These are phyloP conservation scores for Phalera bucephala DNA, from an alignment of 2,888 invertebrate species.

Conservation along the genomic window DNA sequence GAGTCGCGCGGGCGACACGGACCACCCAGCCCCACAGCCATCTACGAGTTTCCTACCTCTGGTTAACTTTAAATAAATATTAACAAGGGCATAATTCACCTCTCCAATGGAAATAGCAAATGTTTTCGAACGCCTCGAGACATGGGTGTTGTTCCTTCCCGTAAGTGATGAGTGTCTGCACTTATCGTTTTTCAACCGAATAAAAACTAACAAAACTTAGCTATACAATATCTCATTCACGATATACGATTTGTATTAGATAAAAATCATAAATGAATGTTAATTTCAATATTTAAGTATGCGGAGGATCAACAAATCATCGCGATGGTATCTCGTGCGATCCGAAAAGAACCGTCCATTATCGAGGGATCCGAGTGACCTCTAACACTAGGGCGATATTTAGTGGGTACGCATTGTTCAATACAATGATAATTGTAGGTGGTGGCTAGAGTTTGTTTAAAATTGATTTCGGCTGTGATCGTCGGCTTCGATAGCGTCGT, in stretches of 20 bases:
- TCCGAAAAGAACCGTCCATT: conserved; percentile 72
- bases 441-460: conserved; percentile 79
- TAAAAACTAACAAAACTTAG: conserved; percentile 21
- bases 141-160: conserved; percentile 9
- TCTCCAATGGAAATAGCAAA: conserved; percentile 17
- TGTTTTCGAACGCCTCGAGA: conserved; percentile 17
- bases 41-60: conserved; percentile 17
- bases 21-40: conserved; percentile 39
- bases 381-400: conserved; percentile 70
- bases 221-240: conserved; percentile 32
- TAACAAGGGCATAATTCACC: conserved; percentile 22
- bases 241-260: conserved; percentile 40
- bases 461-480: conserved; percentile 80
- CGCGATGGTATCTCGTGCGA: conserved; percentile 74
- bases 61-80: conserved; percentile 21
- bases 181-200: conserved; percentile 12
- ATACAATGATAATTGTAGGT: conserved; percentile 76
- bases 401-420: conserved; percentile 71
- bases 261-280: conserved; percentile 75
- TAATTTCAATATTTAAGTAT: conserved; percentile 79
- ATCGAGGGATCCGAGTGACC: conserved; percentile 65
- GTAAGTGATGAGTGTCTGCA: conserved; percentile 1
- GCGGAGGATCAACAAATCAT: conserved; percentile 79
- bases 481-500: conserved; percentile 60
- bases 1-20: conserved; percentile 28